Conservation (phyloP, 1,140 invertebrate genomes). For the Bradysia coprophila region DNA sequence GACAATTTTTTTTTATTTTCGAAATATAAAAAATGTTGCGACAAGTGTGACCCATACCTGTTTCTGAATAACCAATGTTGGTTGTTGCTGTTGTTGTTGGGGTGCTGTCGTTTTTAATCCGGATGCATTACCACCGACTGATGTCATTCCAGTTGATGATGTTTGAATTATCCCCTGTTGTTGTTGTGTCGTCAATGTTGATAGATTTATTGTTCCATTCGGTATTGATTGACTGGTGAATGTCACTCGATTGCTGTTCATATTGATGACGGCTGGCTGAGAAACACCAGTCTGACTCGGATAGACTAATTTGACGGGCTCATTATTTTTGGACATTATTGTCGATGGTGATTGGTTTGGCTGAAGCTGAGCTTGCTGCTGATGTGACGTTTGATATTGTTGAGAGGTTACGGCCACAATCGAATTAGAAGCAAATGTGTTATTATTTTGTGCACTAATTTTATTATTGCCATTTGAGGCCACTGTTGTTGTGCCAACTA, state of each 20-base stretch:
- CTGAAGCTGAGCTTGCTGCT: constrained; percentile 10
- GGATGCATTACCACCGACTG: not conserved
- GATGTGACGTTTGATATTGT: constrained; percentile 16
- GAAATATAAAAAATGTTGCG: too few species aligned
- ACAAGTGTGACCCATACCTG: too few species aligned
- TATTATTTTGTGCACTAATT: not conserved
- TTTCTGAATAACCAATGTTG: constrained; percentile 25
- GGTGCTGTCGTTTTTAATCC: constrained; percentile 9
- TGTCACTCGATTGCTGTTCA: constrained; percentile 25
- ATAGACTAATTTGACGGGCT: constrained; percentile 29
- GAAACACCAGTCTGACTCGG: not conserved
- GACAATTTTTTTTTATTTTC: too few species aligned
- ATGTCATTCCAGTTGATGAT: constrained; percentile 2
- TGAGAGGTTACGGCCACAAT: not conserved
- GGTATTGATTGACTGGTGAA: constrained; percentile 32
- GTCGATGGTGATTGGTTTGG: not conserved
- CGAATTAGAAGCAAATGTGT: too few species aligned
- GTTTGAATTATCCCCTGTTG: constrained; percentile 16
- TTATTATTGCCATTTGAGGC: not conserved
- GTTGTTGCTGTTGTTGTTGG: constrained; percentile 14
- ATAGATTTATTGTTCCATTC: constrained; percentile 34
- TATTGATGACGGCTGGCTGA: not conserved
- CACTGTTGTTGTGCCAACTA: not conserved
- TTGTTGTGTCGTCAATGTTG: constrained; percentile 16
- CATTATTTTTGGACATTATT: constrained; percentile 20